A percentile compares a stretch with the other conserved stretches of the same genome.
Conservation (phyloP, 2,888 invertebrate genomes). For the Cephus nigrinus region DNA sequence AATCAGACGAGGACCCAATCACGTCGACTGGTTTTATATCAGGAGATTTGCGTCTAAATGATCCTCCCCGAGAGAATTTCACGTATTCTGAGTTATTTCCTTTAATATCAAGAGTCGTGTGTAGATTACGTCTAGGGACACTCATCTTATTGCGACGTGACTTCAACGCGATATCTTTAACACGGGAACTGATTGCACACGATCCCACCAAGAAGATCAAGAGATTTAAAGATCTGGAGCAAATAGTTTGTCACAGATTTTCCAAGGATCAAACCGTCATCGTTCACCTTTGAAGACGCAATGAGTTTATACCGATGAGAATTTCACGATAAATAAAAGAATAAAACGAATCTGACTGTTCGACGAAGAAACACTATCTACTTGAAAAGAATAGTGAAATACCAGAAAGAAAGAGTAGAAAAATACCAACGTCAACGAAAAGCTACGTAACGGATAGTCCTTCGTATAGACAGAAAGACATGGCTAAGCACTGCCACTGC, state of each 20-base stretch:
- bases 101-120: neutral
- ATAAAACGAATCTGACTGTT: neutral
- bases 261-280: neutral
- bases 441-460: neutral
- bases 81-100: neutral
- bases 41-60: conserved; percentile 54
- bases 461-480: neutral
- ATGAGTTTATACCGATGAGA: neutral
- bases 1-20: conserved; percentile 34
- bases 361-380: neutral
- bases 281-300: neutral
- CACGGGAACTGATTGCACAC: conserved; percentile 6
- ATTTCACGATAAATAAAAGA: neutral
- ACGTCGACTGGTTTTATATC: conserved; percentile 47
- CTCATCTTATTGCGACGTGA: neutral
- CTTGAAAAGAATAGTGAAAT: neutral
- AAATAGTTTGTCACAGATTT: neutral
- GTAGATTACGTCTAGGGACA: neutral
- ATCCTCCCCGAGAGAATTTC: neutral
- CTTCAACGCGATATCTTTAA: neutral
- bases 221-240: conserved; percentile 20
- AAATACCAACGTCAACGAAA: neutral
- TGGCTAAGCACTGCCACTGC: neutral
- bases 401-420: no score
- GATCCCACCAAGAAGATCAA: conserved; percentile 30